Evolutionary conservation across 2,113 vertebrate species (phyloP), one percentile per base, ranked within the genome.

Genomic region (Alaudala cheleensis): DNA sequence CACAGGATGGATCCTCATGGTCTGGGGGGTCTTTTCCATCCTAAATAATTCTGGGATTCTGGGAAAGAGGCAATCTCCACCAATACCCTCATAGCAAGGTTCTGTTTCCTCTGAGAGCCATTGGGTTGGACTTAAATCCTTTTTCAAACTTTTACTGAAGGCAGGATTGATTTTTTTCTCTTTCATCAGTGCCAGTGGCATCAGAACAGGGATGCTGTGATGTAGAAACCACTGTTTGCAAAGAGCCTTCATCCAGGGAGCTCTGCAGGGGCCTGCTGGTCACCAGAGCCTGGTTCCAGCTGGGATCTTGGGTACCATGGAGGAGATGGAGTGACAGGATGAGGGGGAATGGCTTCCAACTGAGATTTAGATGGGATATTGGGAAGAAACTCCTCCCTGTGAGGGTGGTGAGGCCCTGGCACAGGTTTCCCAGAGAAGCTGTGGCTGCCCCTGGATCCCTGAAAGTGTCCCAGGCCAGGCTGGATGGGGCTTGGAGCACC

Each of bases 401-500:
- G 21, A 49, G 47, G 21, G 9, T 54, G 9, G 16, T 0, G 20
- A 74, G 24, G 15, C 8, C 21, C 34, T 71, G 74, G 53, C 45
- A 51, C 31, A 71, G 40, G 42, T 0, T 80, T 0, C 10, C 33
- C 45, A 66, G 53, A 45, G 69, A 45, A 81, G 53, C 61, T 89
- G 53, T 53, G 39, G 61, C 39, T 60, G 28, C 9, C 28, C n/a
- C 45, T 74, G 60, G 50, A 47, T 60, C 47, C 40, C 40, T 60
- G 45, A 7, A 10, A 67, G 20, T 53, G 62, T 15, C 62, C 61
- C 12, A 40, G 29, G 6, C 11, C 11, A 16, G n/a, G 29, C 0
- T 34, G 62, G 70, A 40, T 0, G 0, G 61, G 24, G 8, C 5
- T 60, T 74, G 45, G 61, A 89, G 4, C 29, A 47, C 0, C 1